These are phyloP conservation scores for Drosophila miranda DNA, from an alignment of 1,140 invertebrate genomes.

Conservation along the genomic window DNA sequence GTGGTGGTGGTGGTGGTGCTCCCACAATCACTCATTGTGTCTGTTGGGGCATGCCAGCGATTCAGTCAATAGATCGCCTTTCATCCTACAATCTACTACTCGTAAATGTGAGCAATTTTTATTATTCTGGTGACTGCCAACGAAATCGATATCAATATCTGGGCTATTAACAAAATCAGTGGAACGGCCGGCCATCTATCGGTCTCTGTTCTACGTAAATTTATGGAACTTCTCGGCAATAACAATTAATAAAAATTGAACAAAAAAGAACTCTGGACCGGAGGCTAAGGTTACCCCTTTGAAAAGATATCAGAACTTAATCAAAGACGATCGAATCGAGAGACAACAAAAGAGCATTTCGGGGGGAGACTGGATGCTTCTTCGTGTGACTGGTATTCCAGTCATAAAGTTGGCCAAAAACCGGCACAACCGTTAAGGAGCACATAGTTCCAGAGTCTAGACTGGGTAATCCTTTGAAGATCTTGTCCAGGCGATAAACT, in stretches of 20 bases:
- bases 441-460: conserved; percentile 56
- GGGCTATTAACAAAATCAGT: conserved; percentile 78
- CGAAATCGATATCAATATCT: conserved; percentile 74
- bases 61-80: conserved; percentile 40
- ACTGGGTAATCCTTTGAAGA: conserved; percentile 72
- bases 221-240: conserved; percentile 72
- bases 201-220: conserved; percentile 32
- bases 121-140: conserved; percentile 55
- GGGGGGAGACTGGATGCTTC: background rate
- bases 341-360: conserved; percentile 49
- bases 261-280: conserved; percentile 28
- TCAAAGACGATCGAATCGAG: conserved; percentile 28
- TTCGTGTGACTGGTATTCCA: conserved; percentile 14
- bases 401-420: conserved; percentile 61
- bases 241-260: conserved; percentile 78
- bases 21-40: conserved; percentile 53
- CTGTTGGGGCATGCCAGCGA: conserved; percentile 41
- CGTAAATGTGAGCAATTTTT: conserved; percentile 73
- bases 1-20: background rate
- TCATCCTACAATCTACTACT: conserved; percentile 30
- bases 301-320: conserved; percentile 65
- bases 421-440: conserved; percentile 55
- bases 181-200: conserved; percentile 43
- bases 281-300: conserved; percentile 50
- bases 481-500: conserved; percentile 75